Percentiles rank a stretch among this genome's conserved stretches.
Conservation (phyloP, 2,113 vertebrate genomes). For the Dromiciops gliroides region DNA sequence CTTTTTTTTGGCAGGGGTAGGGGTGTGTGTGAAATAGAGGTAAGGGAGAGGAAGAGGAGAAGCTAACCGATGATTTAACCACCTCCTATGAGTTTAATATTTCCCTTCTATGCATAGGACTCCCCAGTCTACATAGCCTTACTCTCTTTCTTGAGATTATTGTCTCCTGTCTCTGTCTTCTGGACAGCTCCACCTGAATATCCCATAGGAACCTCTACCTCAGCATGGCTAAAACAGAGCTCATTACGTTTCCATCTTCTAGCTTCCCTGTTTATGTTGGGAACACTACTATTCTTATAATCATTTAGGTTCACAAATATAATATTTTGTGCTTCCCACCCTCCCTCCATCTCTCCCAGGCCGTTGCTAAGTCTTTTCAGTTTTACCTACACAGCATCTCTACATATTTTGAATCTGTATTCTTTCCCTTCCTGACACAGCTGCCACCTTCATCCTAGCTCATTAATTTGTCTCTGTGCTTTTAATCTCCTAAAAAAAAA, state of each 20-base stretch:
- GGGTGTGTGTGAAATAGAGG: background rate
- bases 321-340: background rate
- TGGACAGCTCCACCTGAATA: background rate
- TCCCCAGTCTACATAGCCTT: background rate
- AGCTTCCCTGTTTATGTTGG: background rate
- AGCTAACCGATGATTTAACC: background rate
- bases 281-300: background rate
- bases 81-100: background rate
- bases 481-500: background rate
- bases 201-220: background rate
- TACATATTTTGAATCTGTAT: background rate
- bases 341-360: background rate
- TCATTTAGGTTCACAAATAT: background rate
- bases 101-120: background rate
- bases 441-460: background rate
- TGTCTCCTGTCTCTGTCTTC: background rate
- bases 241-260: background rate
- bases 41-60: background rate
- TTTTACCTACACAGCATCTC: background rate
- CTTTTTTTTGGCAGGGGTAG: background rate
- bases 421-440: background rate
- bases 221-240: background rate
- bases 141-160: background rate
- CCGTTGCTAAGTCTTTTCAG: background rate
- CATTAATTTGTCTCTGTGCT: background rate